These are phyloP conservation scores for Tenebrio molitor DNA, from an alignment of 1,140 invertebrate species.

Conservation along the genomic window DNA sequence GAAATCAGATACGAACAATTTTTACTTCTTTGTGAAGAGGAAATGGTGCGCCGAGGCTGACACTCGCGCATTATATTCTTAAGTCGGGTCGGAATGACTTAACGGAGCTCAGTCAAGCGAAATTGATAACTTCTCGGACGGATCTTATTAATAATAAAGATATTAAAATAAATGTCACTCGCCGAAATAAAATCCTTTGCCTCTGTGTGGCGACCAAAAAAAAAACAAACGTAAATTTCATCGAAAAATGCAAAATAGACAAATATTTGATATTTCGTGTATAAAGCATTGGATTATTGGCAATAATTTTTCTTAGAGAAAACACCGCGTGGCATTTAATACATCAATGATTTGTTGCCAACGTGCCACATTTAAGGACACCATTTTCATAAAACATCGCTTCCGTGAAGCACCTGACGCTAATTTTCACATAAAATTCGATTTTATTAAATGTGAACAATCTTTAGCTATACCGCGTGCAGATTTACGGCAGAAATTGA, in stretches of 20 bases:
- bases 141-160: slow-evolving; percentile 23
- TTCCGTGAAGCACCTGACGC: background rate
- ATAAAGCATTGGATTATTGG: slow-evolving; percentile 15
- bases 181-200: slow-evolving; percentile 23
- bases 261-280: slow-evolving; percentile 21
- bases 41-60: too few species aligned
- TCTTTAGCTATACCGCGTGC: too few species aligned
- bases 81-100: background rate
- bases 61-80: too few species aligned
- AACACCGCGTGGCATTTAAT: background rate
- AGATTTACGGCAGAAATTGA: too few species aligned
- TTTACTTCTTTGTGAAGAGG: too few species aligned
- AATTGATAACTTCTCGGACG: background rate
- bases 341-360: background rate
- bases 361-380: background rate
- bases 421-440: background rate
- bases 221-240: slow-evolving; percentile 23
- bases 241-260: slow-evolving; percentile 27
- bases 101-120: slow-evolving; percentile 1
- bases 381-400: background rate
- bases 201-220: slow-evolving; percentile 3
- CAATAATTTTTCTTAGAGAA: slow-evolving; percentile 6
- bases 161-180: slow-evolving; percentile 39
- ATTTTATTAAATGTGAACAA: too few species aligned
- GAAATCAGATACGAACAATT: slow-evolving; percentile 12